These are phyloP conservation scores for Drosophila varians DNA, from an alignment of 1,140 invertebrate species.

Conservation along the genomic window DNA sequence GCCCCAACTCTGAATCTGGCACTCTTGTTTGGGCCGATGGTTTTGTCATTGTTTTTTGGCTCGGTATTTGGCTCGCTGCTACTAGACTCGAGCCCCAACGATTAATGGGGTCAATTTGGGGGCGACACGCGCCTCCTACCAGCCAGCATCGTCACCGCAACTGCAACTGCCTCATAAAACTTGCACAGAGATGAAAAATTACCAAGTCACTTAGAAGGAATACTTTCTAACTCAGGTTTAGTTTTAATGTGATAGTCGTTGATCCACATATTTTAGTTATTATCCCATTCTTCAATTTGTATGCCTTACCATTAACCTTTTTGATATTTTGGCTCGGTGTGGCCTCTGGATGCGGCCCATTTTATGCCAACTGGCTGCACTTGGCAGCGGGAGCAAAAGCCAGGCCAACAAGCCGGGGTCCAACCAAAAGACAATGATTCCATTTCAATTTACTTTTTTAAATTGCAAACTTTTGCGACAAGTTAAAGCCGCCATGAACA, in stretches of 20 bases:
- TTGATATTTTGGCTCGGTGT: not conserved
- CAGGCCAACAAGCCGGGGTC: conserved; percentile 6
- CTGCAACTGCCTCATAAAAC: conserved; percentile 48
- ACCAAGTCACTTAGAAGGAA: not conserved
- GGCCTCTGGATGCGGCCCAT: conserved; percentile 43
- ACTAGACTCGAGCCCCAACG: conserved; percentile 41
- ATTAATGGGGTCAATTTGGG: conserved; percentile 77
- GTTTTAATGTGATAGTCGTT: too few relatives aligned
- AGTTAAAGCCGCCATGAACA: conserved; percentile 56
- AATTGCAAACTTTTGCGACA: conserved; percentile 55
- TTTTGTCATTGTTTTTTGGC: conserved; percentile 57
- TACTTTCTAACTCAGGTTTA: too few relatives aligned
- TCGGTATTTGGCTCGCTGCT: conserved; percentile 36
- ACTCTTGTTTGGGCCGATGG: conserved; percentile 50
- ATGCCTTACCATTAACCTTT: too few relatives aligned
- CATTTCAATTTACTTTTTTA: conserved; percentile 64
- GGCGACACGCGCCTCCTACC: conserved; percentile 50
- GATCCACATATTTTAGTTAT: too few relatives aligned
- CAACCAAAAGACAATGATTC: conserved; percentile 28
- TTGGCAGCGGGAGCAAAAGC: conserved; percentile 24
- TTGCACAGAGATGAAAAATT: conserved; percentile 10
- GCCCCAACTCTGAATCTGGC: conserved; percentile 11
- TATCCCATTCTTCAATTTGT: too few relatives aligned
- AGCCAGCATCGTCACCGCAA: not conserved
- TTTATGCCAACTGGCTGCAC: conserved; percentile 48